Percentiles rank a stretch among this genome's conserved stretches.
Evolutionary conservation across 1,140 invertebrate genomes (phyloP).

Genomic region (Polyergus mexicanus): DNA sequence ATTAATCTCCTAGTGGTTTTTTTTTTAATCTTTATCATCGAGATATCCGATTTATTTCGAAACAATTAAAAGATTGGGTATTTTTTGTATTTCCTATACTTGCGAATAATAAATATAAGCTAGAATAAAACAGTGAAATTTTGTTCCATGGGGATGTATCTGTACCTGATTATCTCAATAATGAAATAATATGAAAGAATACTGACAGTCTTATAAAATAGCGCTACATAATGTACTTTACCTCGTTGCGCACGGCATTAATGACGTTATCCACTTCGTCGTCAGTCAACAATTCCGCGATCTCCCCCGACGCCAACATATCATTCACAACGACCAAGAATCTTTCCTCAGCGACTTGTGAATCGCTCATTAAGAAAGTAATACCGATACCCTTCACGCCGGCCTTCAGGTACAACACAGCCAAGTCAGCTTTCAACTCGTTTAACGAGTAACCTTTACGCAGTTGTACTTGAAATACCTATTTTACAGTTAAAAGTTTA

Average conservation of each 20-base stretch:
- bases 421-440: constrained; percentile 94
- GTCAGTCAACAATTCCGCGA: constrained; percentile 95
- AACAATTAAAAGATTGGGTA: not conserved
- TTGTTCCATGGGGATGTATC: not conserved
- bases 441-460: constrained; percentile 94
- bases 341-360: constrained; percentile 95
- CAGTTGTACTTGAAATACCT: constrained; percentile 93
- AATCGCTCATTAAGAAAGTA: constrained; percentile 97
- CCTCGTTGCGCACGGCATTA: constrained; percentile 93
- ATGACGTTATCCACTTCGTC: constrained; percentile 97
- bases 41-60: not conserved
- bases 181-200: too few relatives aligned
- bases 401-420: constrained; percentile 94
- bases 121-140: not conserved
- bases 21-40: not conserved
- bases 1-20: not conserved
- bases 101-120: not conserved
- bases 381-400: constrained; percentile 95
- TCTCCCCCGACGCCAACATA: constrained; percentile 97
- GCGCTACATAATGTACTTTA: constrained; percentile 79
- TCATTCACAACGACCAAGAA: constrained; percentile 98
- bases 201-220: not conserved
- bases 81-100: not conserved
- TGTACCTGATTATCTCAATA: not conserved
- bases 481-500: not conserved